These are phyloP conservation scores for Steinernema feltiae DNA, from an alignment of 1,140 invertebrate species.

Conservation along the genomic window DNA sequence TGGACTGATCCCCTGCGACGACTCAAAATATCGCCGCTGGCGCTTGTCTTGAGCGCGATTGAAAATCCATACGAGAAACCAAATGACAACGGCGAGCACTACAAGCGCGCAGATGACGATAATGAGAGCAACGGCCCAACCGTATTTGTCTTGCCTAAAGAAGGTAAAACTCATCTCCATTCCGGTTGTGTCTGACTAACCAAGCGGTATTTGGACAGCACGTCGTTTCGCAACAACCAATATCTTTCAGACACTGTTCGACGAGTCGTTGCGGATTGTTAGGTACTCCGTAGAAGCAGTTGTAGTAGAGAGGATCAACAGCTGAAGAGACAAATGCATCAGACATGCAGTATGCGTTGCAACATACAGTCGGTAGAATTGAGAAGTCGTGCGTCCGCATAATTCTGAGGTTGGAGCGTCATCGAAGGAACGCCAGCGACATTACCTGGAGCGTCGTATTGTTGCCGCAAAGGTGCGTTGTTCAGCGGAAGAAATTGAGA, in stretches of 20 bases:
- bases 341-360: not conserved
- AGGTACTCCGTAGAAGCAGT: constrained; percentile 34
- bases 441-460: not conserved
- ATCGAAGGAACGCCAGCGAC: not conserved
- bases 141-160: constrained; percentile 36
- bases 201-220: constrained; percentile 32
- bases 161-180: not conserved
- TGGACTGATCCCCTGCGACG: not conserved
- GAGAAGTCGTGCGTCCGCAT: not conserved
- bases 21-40: not conserved
- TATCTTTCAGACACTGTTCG: constrained; percentile 35
- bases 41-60: constrained; percentile 32
- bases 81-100: constrained; percentile 27
- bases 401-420: not conserved
- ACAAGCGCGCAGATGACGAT: constrained; percentile 37
- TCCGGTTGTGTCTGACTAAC: constrained; percentile 14
- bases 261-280: constrained; percentile 24
- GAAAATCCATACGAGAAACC: constrained; percentile 36
- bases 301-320: constrained; percentile 34
- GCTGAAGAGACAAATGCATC: constrained; percentile 22
- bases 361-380: not conserved
- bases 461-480: not conserved
- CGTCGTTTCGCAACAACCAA: constrained; percentile 31
- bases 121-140: constrained; percentile 39
- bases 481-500: not conserved